Base-by-base conservation (phyloP, 1,140 invertebrate species). In the Drosophila dunni region DNA sequence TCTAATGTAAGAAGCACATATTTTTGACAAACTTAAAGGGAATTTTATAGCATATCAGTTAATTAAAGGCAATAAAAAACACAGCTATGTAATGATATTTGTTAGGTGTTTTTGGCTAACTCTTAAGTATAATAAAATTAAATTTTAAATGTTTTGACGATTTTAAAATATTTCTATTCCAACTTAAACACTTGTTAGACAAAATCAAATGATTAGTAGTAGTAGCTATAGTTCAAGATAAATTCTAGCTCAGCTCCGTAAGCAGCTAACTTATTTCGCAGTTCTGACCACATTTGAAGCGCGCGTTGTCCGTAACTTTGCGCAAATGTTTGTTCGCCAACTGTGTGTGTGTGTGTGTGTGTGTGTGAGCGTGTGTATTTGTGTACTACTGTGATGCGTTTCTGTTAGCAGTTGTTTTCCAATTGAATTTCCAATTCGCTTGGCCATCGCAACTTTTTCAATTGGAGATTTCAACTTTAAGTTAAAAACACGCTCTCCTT, bases 371-470 rank as follows among this genome's bases (percentile, higher is more conserved):
- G 17, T 58, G 36, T 60, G 36, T 68, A 45, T 66, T 45, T 45
- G 40, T 60, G 42, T 79, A 8, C 24, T 71, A 44, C 48, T 20
- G 44, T 33, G 58, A 45, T 61, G 62, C 45, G 64, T 29, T 63
- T 36, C 51, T 56, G 56, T 53, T 62, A 38, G 40, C 65, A 69
- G 71, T 75, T 66, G 64, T 62, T 72, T 88, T 86, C 76, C 79
- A 88, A 88, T 88, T 86, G 76, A 69, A 83, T 79, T 86, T 83
- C 66, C 68, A 88, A 88, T 83, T 77, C 45, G 44, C 48, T 63
- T 86, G 66, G 71, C 77, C 62, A 78, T 40, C 68, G 67, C 76
- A 82, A 82, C 62, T 51, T 81, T 86, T 75, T 81, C 64, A 79
- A 88, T 85, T 88, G 77, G 44, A 61, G 51, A 54, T 46, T 72